Evolutionary conservation across 2,797 vertebrate species (phyloP), one percentile per base, ranked within the genome.

Genomic region (Hapalemur alaotrensis): DNA sequence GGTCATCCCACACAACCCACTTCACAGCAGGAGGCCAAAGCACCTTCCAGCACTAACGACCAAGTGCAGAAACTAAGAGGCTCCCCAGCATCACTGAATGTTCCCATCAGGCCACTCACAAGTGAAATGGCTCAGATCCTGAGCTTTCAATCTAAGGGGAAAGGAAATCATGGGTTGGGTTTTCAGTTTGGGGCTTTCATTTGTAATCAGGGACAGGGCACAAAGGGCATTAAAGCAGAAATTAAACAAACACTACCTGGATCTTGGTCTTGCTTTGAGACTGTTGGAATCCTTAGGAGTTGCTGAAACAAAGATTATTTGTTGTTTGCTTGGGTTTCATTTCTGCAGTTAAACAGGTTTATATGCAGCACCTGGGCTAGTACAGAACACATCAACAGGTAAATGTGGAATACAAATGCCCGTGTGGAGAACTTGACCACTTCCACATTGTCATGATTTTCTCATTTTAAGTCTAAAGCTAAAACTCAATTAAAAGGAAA

Each of bases 191-290:
- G 25, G 50, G 38, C 17, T 72, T 87, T 78, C 52, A 48, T 61
- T 67, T 86, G 46, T 92, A 93, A 59, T 46, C 41, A 50, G 52
- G 70, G 30, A 69, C n/a, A 76, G 30, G 54, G 59, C 75, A 94
- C 63, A 96, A 75, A 90, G 38, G 82, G 65, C 70, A 95, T 73
- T 76, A 73, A 96, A 98, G 95, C 0, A 97, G 92, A 97, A 98
- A 97, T 81, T 57, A 98, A 98, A 96, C 52, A 38, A 98, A 91
- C 50, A 92, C 95, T 99, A 99, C 99, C 99, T 99, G 98, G 99
- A 99, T 97, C 99, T 98, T 97, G 99, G 99, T 98, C 99, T 99
- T 98, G 98, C 97, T 98, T 97, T 99, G 93, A 98, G 95, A 96
- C 92, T 98, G 95, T 97, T 97, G 92, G 97, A 98, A 97, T 99